Base-by-base conservation (phyloP, 2,113 vertebrate genomes). In the Sclerurus mexicanus region DNA sequence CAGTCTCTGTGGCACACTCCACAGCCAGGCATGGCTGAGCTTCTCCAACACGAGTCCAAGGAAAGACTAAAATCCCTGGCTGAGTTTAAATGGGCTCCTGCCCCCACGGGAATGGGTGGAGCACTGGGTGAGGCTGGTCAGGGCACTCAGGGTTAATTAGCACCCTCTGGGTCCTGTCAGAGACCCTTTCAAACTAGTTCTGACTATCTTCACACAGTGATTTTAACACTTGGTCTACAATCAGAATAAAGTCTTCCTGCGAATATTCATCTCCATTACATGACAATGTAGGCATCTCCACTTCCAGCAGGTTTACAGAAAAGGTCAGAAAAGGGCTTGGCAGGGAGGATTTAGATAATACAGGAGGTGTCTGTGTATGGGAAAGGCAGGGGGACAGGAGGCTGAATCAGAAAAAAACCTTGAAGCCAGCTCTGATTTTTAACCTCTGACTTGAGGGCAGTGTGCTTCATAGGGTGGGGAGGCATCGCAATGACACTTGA, bases 61-160 rank as follows among this genome's bases (percentile, higher is more conserved):
- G 0, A 28, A 0, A 0, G 0, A 0, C 0, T 0, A 2, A 0
- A 0, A 0, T 0, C 3, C 17, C 23, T 5, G 25, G 10, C 19
- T 33, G 84, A 55, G 28, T 53, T 94, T 89, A 84, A 91, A 89
- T 53, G 8, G 23, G 44, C 12, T 85, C 39, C 53, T 33, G 46
- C 22, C 30, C 56, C 14, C 44, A 5, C 12, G 62, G 62, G 46
- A 37, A 33, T 6, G 11, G 76, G 22, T 46, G 59, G 37, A 42
- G 9, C 18, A 9, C 63, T 37, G 62, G 31, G 25, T 88, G 80
- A 59, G 25, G 53, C 6, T 37, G 4, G 1, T 35, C 8, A 62
- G 15, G 40, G 33, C 2, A 0, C 31, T 73, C 49, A 33, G 25
- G 13, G 14, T 6, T 80, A 28, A 60, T 75, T 19, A 89, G 53